Evolutionary conservation across 2,888 invertebrate species (phyloP), one percentile per base, ranked within the genome.

Genomic region (Nemurella pictetii): DNA sequence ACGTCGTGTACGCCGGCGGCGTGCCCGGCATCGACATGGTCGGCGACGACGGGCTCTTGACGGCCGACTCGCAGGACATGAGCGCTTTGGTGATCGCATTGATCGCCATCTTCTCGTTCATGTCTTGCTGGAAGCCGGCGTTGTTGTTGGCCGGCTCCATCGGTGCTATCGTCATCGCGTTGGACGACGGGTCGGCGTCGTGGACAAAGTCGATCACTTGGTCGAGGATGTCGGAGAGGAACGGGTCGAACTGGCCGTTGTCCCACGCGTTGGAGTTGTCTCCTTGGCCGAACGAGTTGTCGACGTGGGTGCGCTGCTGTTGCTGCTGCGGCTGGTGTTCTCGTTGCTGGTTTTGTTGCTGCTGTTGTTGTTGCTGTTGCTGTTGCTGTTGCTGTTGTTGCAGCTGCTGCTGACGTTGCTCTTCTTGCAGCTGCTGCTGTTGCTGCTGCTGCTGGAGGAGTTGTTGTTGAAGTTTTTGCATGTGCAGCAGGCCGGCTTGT

Each of bases 41-140:
- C 83, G 92, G 92, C 87, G 92, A 92, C 88, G 92, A 91, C 85
- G 94, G 94, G 88, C 93, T 93, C 89, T 94, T 94, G 85, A 94
- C 92, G 7, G 92, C 93, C 85, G 90, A 91, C 86, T 93, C 93
- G 89, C 94, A 95, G 88, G 94, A 95, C 97, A 98, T 98, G 89
- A 98, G 92, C 88, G 96, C 96, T 90, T 96, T 95, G 89, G 97
- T 96, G 89, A 98, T 98, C 80, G 95, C 96, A 89, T 95, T 96
- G 87, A 98, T 98, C 86, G 96, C 96, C 90, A 95, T 94, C 89
- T 95, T 95, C 89, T 96, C 96, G 88, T 94, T 94, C 88, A 93
- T 90, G 84, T 91, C 92, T 89, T 78, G 28, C 30, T 78, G 78
- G 78, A 30, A 78, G n/a, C 30, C 36, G 27, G 35, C 32, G 30